phyloP scores from a whole-genome alignment of 1,140 invertebrate genomes.

The Brachionus paranguensis region DNA sequence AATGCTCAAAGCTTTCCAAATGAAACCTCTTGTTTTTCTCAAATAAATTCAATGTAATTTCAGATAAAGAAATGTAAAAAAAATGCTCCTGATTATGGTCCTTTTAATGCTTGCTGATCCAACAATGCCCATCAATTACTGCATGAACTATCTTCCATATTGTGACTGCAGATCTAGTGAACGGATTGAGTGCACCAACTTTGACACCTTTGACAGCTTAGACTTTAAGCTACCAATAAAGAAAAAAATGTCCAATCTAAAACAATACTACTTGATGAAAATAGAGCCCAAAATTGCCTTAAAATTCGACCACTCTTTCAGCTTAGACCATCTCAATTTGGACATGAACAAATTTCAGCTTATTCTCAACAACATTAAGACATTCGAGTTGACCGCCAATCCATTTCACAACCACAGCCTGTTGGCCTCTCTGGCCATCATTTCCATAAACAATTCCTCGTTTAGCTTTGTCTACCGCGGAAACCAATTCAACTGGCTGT shows the following conservation, averaged over 20 bases:
- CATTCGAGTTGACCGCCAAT: neutral
- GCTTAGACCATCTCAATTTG: neutral
- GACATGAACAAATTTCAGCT: neutral
- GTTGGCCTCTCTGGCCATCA: neutral
- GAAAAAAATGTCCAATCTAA: conserved; percentile 13
- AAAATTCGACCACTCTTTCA: neutral
- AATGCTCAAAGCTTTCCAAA: too few relatives aligned
- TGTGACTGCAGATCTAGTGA: conserved; percentile 10
- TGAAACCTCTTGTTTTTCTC: too few relatives aligned
- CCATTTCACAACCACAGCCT: neutral
- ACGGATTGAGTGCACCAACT: neutral
- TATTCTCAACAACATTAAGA: neutral
- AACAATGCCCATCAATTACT: neutral
- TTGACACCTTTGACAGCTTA: neutral
- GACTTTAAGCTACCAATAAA: neutral
- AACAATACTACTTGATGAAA: neutral
- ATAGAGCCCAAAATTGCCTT: neutral
- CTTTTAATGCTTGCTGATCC: neutral
- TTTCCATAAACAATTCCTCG: neutral
- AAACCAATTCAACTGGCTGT: neutral
- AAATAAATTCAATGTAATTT: too few relatives aligned
- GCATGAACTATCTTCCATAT: neutral
- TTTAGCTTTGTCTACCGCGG: neutral
- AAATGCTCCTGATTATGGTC: neutral
- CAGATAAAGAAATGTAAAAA: neutral